Conservation (phyloP, 2,113 vertebrate genomes). For the Psammodynastes pulverulentus region DNA sequence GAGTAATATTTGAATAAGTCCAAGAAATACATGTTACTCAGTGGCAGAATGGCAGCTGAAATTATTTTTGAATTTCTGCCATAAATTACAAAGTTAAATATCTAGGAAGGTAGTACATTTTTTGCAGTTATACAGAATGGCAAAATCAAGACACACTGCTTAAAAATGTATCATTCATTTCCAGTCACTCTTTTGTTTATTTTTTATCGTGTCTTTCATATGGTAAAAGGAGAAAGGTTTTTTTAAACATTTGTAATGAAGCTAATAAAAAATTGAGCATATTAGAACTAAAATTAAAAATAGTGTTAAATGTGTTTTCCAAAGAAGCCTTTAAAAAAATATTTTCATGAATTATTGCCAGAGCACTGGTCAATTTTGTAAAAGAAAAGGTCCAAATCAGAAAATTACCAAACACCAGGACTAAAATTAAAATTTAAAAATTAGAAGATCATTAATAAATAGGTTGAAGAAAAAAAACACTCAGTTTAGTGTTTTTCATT, state of each 20-base stretch:
- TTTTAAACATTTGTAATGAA: constrained; percentile 59
- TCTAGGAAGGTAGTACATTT: constrained; percentile 74
- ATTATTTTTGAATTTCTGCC: constrained; percentile 74
- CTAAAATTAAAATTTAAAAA: constrained; percentile 57
- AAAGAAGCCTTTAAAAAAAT: constrained; percentile 32
- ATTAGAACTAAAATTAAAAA: constrained; percentile 46
- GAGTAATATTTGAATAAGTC: constrained; percentile 67
- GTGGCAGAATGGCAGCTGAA: constrained; percentile 67
- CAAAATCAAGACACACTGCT: constrained; percentile 66
- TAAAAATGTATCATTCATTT: constrained; percentile 71
- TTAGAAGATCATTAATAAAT: constrained; percentile 51
- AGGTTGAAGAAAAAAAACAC: constrained; percentile 46
- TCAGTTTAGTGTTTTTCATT: constrained; percentile 39
- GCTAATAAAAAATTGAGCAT: constrained; percentile 51
- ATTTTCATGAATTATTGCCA: constrained; percentile 44
- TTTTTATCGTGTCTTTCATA: constrained; percentile 38
- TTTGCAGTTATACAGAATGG: constrained; percentile 61
- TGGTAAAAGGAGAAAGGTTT: constrained; percentile 42
- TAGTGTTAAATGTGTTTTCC: constrained; percentile 34
- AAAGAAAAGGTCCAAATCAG: constrained; percentile 32
- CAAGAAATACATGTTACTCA: constrained; percentile 60
- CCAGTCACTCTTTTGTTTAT: constrained; percentile 55
- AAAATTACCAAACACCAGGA: constrained; percentile 52
- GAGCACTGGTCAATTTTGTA: constrained; percentile 49
- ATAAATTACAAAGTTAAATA: constrained; percentile 71